Percentiles rank a stretch among this genome's conserved stretches.
Evolutionary conservation across 1,140 invertebrate species (phyloP).

Genomic region (Pseudomyrmex flavicornis): DNA sequence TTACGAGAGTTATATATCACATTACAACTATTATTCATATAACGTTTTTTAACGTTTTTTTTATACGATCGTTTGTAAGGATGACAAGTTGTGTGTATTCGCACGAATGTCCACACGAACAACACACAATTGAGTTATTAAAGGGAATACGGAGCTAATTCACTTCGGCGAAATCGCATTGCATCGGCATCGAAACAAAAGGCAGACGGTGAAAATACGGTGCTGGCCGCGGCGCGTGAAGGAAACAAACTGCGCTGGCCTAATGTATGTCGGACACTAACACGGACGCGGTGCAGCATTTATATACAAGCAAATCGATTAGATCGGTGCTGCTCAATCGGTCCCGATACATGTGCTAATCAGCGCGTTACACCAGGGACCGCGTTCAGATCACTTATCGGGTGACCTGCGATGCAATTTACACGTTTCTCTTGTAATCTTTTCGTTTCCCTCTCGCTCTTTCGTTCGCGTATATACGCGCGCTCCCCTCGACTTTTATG

Average conservation of each 20-base stretch:
- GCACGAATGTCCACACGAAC: no score
- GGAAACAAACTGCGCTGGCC: conserved; percentile 48
- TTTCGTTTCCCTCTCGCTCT: conserved; percentile 34
- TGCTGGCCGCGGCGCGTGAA: conserved; percentile 24
- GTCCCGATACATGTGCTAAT: conserved; percentile 50
- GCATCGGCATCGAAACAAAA: conserved; percentile 47
- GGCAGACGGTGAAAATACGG: conserved; percentile 43
- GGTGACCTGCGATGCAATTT: conserved; percentile 59
- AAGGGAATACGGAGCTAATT: conserved; percentile 24
- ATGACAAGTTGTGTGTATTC: not conserved
- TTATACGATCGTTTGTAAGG: not conserved
- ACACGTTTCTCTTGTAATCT: conserved; percentile 66
- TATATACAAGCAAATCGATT: conserved; percentile 59
- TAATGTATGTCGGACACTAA: conserved; percentile 47
- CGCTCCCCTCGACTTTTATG: conserved; percentile 56
- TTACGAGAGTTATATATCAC: no score
- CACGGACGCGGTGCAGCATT: conserved; percentile 33
- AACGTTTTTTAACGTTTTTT: not conserved
- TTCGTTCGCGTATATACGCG: conserved; percentile 2
- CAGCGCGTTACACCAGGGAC: conserved; percentile 36
- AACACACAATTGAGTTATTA: conserved; percentile 37
- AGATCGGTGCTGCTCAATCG: conserved; percentile 72
- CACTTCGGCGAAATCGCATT: conserved; percentile 21
- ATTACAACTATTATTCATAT: no score
- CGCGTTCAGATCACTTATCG: conserved; percentile 63